These are phyloP conservation scores for Kuschelorhynchus macadamiae DNA, from an alignment of 2,888 invertebrate genomes.

Conservation along the genomic window DNA sequence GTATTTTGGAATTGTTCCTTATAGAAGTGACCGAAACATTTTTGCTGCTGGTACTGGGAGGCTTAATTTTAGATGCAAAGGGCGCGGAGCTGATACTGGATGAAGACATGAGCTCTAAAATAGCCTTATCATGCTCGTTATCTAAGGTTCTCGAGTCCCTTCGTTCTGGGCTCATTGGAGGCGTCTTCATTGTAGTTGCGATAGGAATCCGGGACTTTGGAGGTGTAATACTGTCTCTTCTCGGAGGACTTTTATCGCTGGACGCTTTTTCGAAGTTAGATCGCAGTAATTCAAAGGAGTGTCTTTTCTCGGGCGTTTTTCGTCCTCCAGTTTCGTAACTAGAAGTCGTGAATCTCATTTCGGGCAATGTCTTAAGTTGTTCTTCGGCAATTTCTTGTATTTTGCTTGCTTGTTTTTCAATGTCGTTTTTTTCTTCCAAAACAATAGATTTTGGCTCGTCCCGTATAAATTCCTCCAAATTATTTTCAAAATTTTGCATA, in stretches of 20 bases:
- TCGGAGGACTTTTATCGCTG: conserved; percentile 49
- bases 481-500: conserved; percentile 61
- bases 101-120: conserved; percentile 66
- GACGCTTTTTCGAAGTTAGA: conserved; percentile 68
- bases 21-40: conserved; percentile 77
- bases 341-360: conserved; percentile 76
- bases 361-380: conserved; percentile 68
- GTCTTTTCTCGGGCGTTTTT: conserved; percentile 73
- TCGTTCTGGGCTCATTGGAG: conserved; percentile 66
- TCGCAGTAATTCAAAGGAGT: conserved; percentile 71
- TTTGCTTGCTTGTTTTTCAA: conserved; percentile 64
- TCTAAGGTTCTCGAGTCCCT: conserved; percentile 64
- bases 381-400: conserved; percentile 67
- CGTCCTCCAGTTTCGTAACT: conserved; percentile 72
- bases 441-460: conserved; percentile 52
- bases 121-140: conserved; percentile 64
- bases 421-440: conserved; percentile 58
- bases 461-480: conserved; percentile 54
- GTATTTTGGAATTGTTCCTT: conserved; percentile 72
- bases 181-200: conserved; percentile 64
- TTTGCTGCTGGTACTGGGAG: conserved; percentile 64
- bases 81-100: conserved; percentile 63
- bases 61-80: conserved; percentile 61
- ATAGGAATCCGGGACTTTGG: conserved; percentile 67
- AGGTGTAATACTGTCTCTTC: conserved; percentile 51